These are phyloP conservation scores for Fukomys damarensis DNA, from an alignment of 2,113 vertebrate species.

Conservation along the genomic window DNA sequence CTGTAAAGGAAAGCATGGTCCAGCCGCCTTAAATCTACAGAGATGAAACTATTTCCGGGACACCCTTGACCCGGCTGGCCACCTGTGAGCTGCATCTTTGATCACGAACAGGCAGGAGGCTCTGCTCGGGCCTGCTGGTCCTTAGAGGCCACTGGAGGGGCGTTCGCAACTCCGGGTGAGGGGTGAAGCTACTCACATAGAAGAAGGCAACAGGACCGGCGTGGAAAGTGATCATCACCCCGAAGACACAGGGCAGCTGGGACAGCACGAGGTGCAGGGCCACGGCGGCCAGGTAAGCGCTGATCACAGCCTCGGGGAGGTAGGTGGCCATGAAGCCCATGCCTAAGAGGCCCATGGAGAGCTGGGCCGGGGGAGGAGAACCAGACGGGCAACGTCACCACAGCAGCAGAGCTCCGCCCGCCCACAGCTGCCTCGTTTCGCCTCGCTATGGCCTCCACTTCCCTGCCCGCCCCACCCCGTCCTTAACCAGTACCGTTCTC, in stretches of 20 bases:
- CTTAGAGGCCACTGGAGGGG: background rate
- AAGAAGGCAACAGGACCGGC: conserved; percentile 80
- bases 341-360: conserved; percentile 77
- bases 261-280: conserved; percentile 77
- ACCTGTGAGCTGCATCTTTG: background rate
- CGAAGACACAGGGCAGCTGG: conserved; percentile 81
- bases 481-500: background rate
- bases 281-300: conserved; percentile 81
- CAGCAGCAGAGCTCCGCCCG: background rate
- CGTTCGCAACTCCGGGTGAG: background rate
- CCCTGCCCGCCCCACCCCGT: background rate
- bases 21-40: background rate
- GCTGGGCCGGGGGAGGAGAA: conserved; percentile 56
- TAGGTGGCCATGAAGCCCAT: conserved; percentile 78
- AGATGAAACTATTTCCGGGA: background rate
- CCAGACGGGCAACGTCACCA: background rate
- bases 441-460: background rate
- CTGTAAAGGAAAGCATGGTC: background rate
- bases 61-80: background rate
- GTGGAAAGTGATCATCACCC: conserved; percentile 77
- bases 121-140: background rate
- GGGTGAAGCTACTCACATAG: conserved; percentile 79
- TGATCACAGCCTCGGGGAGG: conserved; percentile 73
- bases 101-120: background rate
- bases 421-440: background rate